These are phyloP conservation scores for Esox masquinongy DNA, from an alignment of 2,797 vertebrate species.

Conservation along the genomic window DNA sequence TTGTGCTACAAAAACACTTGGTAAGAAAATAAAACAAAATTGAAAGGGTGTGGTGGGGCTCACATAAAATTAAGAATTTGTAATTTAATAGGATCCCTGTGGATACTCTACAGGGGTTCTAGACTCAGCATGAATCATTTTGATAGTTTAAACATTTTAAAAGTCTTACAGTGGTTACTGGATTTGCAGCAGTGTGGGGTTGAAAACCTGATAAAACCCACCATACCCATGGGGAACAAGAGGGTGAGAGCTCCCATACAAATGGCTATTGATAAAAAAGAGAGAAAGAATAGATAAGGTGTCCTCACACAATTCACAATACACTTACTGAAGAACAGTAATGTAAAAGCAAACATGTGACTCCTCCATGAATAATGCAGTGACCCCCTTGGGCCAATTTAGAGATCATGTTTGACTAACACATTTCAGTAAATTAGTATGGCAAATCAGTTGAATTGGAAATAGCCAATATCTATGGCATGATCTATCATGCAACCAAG, in stretches of 20 bases:
- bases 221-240: conserved; percentile 57
- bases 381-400: neutral
- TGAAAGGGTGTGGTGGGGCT: conserved; percentile 36
- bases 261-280: conserved; percentile 69
- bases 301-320: conserved; percentile 20
- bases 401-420: too few relatives aligned
- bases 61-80: neutral
- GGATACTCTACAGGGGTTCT: neutral
- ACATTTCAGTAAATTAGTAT: too few relatives aligned
- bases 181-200: conserved; percentile 73
- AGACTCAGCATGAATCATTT: conserved; percentile 46
- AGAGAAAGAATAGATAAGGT: conserved; percentile 50
- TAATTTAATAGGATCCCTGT: conserved; percentile 13
- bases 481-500: too few relatives aligned
- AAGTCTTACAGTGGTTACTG: conserved; percentile 73
- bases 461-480: too few relatives aligned
- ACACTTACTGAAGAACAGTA: neutral
- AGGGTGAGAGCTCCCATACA: conserved; percentile 73
- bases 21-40: neutral
- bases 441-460: too few relatives aligned
- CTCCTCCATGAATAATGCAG: neutral
- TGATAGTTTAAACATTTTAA: conserved; percentile 70
- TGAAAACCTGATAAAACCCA: conserved; percentile 73
- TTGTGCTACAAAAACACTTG: neutral
- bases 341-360: neutral